Evolutionary conservation across 1,140 invertebrate species (phyloP), one percentile per base, ranked within the genome.

Genomic region (Meloidogyne chitwoodi): DNA sequence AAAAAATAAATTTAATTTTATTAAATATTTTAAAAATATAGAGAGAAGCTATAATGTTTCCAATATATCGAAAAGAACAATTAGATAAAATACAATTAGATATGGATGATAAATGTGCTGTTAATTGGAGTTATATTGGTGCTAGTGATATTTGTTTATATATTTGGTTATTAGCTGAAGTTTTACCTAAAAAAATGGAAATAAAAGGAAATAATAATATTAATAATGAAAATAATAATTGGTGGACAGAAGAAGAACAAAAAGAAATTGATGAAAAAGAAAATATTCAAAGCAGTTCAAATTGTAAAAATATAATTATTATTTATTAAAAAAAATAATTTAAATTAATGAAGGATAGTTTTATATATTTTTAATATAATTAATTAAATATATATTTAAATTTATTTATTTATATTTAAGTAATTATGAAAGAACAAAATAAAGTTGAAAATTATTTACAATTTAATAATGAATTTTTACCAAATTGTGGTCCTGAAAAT

Each of bases 61-160:
- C 83, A 27, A 84, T 85, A 27, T 84, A 84, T 64, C 71, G 79
- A n/a, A 83, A 85, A 68, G 82, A 83, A 24, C 67, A 68, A 29
- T 61, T 82, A 11, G 81, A 83, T 34, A 26, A 78, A 22, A 82
- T 82, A 72, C 79, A 83, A 68, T 48, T 82, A 19, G 84, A 85
- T 73, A 38, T 84, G 29, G 83, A 84, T 44, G 83, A 84, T 67
- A 84, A 84, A 68, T 84, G 83, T 61, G 83, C 83, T 31, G 71
- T 84, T 48, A 85, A 84, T 65, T 84, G 83, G 83, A 83, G 71
- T 74, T 84, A 84, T 69, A 84, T 85, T 61, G 83, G 83, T 26
- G 75, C 83, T 27, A 75, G 79, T 48, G 71, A 81, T 67, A 62
- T 85, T 29, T 84, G 83, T 72, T 63, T 84, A 1, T 85, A 79